Conservation (phyloP, 2,888 invertebrate species). For the Tinea semifulvella region DNA sequence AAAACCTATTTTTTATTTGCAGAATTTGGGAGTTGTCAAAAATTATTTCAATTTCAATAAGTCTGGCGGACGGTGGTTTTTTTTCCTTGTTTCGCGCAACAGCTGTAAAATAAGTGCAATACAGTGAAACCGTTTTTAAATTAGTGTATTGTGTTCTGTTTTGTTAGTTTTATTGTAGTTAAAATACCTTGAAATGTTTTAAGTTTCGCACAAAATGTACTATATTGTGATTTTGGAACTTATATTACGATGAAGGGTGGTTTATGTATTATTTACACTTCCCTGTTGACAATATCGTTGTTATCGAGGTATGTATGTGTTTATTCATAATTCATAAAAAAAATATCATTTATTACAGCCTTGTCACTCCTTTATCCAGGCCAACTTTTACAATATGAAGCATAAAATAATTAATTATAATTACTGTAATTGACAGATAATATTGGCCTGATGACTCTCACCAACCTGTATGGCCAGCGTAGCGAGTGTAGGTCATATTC, state of each 20-base stretch:
- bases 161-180: constrained; percentile 28
- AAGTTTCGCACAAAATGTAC: constrained; percentile 39
- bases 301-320: constrained; percentile 60
- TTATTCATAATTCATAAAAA: no score
- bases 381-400: no score
- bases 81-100: background rate
- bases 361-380: no score
- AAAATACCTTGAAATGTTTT: constrained; percentile 20
- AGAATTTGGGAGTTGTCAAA: constrained; percentile 4
- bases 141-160: constrained; percentile 23
- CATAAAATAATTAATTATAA: no score
- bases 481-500: no score
- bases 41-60: constrained; percentile 5
- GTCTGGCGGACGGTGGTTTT: background rate
- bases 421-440: no score
- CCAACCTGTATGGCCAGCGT: no score
- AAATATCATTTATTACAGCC: no score
- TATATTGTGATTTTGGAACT: constrained; percentile 54
- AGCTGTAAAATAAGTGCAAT: constrained; percentile 4
- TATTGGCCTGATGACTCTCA: no score
- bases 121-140: background rate
- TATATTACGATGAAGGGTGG: constrained; percentile 70
- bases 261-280: constrained; percentile 67
- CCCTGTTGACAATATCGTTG: constrained; percentile 67
- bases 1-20: background rate